These are phyloP conservation scores for Scaptomyza caliginosa DNA, from an alignment of 2,888 invertebrate species.

Conservation along the genomic window DNA sequence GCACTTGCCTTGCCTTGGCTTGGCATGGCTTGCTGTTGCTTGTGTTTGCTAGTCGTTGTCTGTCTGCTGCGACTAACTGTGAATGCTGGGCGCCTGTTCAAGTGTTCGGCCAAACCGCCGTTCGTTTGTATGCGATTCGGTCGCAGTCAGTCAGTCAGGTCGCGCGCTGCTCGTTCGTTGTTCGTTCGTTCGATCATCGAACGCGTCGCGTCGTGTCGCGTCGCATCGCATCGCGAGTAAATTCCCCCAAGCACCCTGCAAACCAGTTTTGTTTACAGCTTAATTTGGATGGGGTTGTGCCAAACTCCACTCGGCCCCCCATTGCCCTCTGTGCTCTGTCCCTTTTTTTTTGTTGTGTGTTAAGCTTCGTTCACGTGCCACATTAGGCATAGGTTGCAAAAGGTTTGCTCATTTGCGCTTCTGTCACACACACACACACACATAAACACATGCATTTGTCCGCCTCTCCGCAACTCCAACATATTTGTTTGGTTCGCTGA, in stretches of 20 bases:
- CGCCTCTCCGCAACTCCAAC: constrained; percentile 53
- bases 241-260: constrained; percentile 43
- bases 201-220: constrained; percentile 43
- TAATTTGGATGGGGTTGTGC: constrained; percentile 59
- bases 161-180: constrained; percentile 7
- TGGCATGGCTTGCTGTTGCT: too few species aligned
- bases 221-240: constrained; percentile 34
- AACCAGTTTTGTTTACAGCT: constrained; percentile 72
- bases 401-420: constrained; percentile 66
- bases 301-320: neutral
- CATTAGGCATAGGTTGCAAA: constrained; percentile 59
- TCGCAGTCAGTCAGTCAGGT: constrained; percentile 16
- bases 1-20: constrained; percentile 30
- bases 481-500: constrained; percentile 35
- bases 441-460: constrained; percentile 10
- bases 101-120: constrained; percentile 77
- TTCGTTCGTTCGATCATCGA: constrained; percentile 70
- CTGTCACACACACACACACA: constrained; percentile 18
- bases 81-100: constrained; percentile 66
- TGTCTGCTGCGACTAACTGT: constrained; percentile 34
- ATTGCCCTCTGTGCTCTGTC: constrained; percentile 7
- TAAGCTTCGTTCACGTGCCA: constrained; percentile 66
- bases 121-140: constrained; percentile 73
- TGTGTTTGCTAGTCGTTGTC: constrained; percentile 30
- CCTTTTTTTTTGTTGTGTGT: constrained; percentile 28